A percentile compares a stretch with the other conserved stretches of the same genome.
Evolutionary conservation across 2,797 vertebrate species (phyloP).

Genomic region (Arctocebus calabarensis): DNA sequence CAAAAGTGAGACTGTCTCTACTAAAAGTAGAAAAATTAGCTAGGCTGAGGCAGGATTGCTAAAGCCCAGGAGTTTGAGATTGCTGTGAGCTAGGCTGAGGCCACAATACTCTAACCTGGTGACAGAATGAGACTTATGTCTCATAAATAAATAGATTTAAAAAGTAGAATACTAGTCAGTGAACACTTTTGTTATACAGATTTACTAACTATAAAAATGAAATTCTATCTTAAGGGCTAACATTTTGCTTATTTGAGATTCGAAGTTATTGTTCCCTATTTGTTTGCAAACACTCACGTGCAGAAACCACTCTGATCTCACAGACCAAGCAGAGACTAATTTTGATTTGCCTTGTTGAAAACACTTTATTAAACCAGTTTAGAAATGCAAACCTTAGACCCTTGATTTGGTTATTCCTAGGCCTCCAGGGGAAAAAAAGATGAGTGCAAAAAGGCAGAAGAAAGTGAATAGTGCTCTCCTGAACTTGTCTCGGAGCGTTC

Average conservation of each 20-base stretch:
- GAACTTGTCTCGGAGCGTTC: constrained; percentile 91
- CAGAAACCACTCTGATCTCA: not conserved
- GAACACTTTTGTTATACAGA: not conserved
- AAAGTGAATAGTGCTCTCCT: constrained; percentile 90
- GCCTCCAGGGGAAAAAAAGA: constrained; percentile 88
- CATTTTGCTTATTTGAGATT: not conserved
- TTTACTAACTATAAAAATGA: not conserved
- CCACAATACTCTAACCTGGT: too few relatives aligned
- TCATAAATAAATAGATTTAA: too few relatives aligned
- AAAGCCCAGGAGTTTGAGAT: too few relatives aligned
- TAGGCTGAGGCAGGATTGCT: too few relatives aligned
- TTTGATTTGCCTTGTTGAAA: not conserved
- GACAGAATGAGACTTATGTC: too few relatives aligned
- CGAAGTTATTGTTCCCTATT: not conserved
- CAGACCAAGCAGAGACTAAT: not conserved
- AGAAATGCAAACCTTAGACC: not conserved
- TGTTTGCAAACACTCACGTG: rapidly evolving
- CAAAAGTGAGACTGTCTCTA: too few relatives aligned
- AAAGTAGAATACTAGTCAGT: not conserved
- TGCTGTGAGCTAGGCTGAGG: too few relatives aligned
- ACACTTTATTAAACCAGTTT: not conserved
- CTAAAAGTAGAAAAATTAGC: too few relatives aligned
- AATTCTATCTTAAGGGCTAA: too few relatives aligned
- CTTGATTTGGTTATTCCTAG: constrained; percentile 71
- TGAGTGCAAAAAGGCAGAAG: constrained; percentile 90